phyloP scores from a whole-genome alignment of 2,113 vertebrate genomes.

The Agelaius tricolor region DNA sequence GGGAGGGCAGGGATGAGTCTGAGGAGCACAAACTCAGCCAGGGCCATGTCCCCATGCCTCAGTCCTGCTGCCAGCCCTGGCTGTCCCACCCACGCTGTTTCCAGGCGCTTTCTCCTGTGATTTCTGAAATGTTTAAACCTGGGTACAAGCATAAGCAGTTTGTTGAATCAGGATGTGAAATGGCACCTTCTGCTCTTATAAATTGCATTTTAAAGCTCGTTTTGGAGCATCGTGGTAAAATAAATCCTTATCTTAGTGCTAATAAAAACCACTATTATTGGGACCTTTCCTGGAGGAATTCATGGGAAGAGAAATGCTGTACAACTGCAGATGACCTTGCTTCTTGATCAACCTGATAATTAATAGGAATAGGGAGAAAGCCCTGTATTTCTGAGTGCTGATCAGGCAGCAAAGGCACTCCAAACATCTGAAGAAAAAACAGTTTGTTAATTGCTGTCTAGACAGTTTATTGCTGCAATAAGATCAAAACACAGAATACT shows the following conservation, averaged over 20 bases:
- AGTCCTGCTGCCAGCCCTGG: neutral
- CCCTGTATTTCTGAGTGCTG: conserved; percentile 53
- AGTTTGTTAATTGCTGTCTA: conserved; percentile 98
- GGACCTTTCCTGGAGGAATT: neutral
- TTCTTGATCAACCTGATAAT: conserved; percentile 62
- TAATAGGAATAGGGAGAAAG: conserved; percentile 71
- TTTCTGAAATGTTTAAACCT: neutral
- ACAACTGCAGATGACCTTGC: conserved; percentile 1
- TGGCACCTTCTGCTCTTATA: neutral
- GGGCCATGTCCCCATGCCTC: neutral
- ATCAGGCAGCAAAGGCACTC: conserved; percentile 75
- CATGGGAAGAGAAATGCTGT: neutral
- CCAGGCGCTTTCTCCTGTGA: accelerated
- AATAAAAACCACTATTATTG: neutral
- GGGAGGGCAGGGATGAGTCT: accelerated
- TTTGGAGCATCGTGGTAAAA: neutral
- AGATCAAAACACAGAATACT: conserved; percentile 90
- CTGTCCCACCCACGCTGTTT: neutral
- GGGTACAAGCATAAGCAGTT: neutral
- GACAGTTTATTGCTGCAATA: conserved; percentile 99
- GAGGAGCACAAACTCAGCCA: neutral
- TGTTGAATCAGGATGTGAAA: neutral
- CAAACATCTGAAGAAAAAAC: conserved; percentile 91
- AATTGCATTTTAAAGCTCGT: neutral
- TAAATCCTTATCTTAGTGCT: neutral